Evolutionary conservation across 2,797 vertebrate species (phyloP), one percentile per base, ranked within the genome.

Genomic region (Leptoclinus maculatus): DNA sequence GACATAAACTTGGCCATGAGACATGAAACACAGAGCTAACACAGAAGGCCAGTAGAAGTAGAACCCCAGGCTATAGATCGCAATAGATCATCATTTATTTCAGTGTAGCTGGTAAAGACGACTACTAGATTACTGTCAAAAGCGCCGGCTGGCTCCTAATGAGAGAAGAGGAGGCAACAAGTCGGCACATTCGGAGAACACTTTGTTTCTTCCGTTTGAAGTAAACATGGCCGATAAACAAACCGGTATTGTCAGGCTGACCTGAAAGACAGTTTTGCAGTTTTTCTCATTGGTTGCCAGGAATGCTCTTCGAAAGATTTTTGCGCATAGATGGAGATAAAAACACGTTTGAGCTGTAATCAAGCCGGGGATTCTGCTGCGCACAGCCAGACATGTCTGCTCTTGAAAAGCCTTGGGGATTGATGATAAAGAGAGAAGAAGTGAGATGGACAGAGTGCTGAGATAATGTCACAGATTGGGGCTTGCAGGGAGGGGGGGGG

Each of bases 311-410:
- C 56, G 36, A 10, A 10, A 67, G 39, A 68, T 29, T 41, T 76
- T 38, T 81, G 58, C 32, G 17, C 57, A 36, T 49, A 80, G 41
- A 77, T 63, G 23, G 65, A 76, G 60, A n/a, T 43, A 32, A 7
- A 54, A 54, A 27, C 51, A 49, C 86, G 70, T 89, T 89, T 78
- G 64, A 80, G 77, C 66, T 80, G 86, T 78, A 82, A 82, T 85
- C 75, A 85, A 74, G 74, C 49, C 2, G 66, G 25, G 58, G 70
- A 83, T 83, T 85, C 13, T 66, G 41, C 47, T 62, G 45, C 59
- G 72, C 80, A 81, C 66, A 86, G 70, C 58, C 74, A 64, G 76
- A 88, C 91, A 59, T 91, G 93, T 93, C 88, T 85, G 74, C 80
- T 91, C 92, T 78, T 90, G 90, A 91, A 76, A 83, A 76, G 64